These are phyloP conservation scores for Meghimatium bilineatum DNA, from an alignment of 2,888 invertebrate species.

Conservation along the genomic window DNA sequence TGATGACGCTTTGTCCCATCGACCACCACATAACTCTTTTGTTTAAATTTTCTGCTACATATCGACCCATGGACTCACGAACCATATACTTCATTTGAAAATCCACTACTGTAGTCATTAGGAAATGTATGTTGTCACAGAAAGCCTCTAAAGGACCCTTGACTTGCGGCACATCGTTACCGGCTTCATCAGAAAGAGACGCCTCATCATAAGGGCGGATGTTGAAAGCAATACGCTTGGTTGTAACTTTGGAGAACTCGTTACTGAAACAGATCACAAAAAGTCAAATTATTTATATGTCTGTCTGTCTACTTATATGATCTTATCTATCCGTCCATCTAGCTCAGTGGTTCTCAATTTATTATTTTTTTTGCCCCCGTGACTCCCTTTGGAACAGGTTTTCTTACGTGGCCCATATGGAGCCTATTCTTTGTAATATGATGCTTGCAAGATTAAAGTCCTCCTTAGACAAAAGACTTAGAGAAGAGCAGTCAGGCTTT, in stretches of 20 bases:
- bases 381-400: too few relatives aligned
- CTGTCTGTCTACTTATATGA: too few relatives aligned
- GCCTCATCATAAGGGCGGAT: constrained; percentile 64
- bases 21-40: constrained; percentile 70
- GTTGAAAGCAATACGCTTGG: constrained; percentile 70
- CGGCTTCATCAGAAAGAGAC: constrained; percentile 66
- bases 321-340: background rate
- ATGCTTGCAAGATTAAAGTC: too few relatives aligned
- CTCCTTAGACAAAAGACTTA: too few relatives aligned
- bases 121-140: constrained; percentile 65
- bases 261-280: constrained; percentile 62
- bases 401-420: too few relatives aligned
- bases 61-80: constrained; percentile 70
- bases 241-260: constrained; percentile 71
- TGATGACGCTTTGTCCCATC: constrained; percentile 63
- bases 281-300: background rate
- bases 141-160: constrained; percentile 60
- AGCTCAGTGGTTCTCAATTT: too few relatives aligned
- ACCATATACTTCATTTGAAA: constrained; percentile 68
- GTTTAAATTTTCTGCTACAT: constrained; percentile 69
- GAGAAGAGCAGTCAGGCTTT: too few relatives aligned
- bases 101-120: constrained; percentile 60
- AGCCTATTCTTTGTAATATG: too few relatives aligned
- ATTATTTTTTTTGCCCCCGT: too few relatives aligned
- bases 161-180: constrained; percentile 57